Evolutionary conservation across 2,888 invertebrate genomes (phyloP).

Genomic region (Selenia dentaria): DNA sequence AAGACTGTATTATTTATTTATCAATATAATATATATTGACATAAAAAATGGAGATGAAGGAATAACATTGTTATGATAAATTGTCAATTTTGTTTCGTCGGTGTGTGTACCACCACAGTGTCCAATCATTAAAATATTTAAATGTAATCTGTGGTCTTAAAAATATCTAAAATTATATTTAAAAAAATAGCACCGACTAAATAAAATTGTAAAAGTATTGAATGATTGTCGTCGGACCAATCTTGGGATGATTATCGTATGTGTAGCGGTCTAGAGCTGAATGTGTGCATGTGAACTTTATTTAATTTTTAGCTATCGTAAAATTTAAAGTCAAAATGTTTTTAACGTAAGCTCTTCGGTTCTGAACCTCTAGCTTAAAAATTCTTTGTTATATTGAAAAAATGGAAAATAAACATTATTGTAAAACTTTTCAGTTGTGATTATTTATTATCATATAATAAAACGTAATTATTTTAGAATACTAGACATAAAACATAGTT

Average conservation of each 20-base stretch:
- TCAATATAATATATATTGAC: too few relatives aligned
- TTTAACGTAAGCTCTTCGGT: conserved; percentile 62
- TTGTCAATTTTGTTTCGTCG: conserved; percentile 19
- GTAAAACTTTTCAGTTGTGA: conserved; percentile 56
- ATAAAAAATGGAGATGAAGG: conserved; percentile 31
- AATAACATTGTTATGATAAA: too few relatives aligned
- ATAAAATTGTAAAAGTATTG: conserved; percentile 21
- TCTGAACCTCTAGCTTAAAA: conserved; percentile 73
- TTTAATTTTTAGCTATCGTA: conserved; percentile 49
- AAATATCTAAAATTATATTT: too few relatives aligned
- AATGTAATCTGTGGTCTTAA: too few relatives aligned
- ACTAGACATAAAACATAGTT: too few relatives aligned
- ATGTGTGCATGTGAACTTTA: conserved; percentile 36
- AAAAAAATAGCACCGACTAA: too few relatives aligned
- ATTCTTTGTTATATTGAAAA: conserved; percentile 79
- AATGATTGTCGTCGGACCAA: conserved; percentile 58
- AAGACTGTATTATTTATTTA: conserved; percentile 54
- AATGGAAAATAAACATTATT: conserved; percentile 75
- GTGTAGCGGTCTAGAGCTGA: conserved; percentile 36
- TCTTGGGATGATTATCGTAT: conserved; percentile 42
- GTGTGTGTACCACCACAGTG: not conserved
- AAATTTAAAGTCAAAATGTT: conserved; percentile 49
- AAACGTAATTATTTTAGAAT: too few relatives aligned
- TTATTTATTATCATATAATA: not conserved
- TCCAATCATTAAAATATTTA: not conserved